Evolutionary conservation across 2,888 invertebrate species (phyloP), one percentile per base, ranked within the genome.

Genomic region (Dynastes grantii): DNA sequence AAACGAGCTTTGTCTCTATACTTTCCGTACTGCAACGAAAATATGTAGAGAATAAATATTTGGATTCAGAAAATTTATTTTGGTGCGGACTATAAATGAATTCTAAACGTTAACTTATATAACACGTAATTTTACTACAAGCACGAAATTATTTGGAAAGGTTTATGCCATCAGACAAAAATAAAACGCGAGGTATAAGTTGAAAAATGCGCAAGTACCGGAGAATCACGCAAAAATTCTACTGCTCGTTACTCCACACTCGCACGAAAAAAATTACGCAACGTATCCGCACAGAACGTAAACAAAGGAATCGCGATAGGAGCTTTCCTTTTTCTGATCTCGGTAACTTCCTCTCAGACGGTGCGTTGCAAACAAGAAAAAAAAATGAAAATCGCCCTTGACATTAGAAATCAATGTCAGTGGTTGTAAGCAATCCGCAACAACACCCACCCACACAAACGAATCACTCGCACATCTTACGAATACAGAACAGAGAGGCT

Each of bases 351-450:
- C 76, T 55, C 29, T 32, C 22, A 1, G 9, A 37, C 37, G 29
- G 58, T 68, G 73, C 65, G 58, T 67, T 37, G 68, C 53, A 76
- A 53, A 55, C 32, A 53, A 55, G 58, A 49, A 53, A 63, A 71
- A 70, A 77, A 77, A 71, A 37, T 61, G 4, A 71, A 75, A 65
- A 55, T 68, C 64, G 76, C 76, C 76, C 78, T 76, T 76, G 78
- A 76, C 70, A 70, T 63, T 78, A 65, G 58, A 75, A 78, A 78
- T 76, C 78, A 79, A 76, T 76, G 78, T 78, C 78, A 63, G 73
- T 64, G 71, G 16, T 37, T 71, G 67, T 64, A 22, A 58, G 58
- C 73, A 45, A 75, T 75, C 63, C 73, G 61, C 45, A 75, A 71
- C 71, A 55, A 58, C 58, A 61, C 55, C 58, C 61, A 75, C 73